Conservation (phyloP, 1,140 invertebrate genomes). For the Lethocerus indicus region DNA sequence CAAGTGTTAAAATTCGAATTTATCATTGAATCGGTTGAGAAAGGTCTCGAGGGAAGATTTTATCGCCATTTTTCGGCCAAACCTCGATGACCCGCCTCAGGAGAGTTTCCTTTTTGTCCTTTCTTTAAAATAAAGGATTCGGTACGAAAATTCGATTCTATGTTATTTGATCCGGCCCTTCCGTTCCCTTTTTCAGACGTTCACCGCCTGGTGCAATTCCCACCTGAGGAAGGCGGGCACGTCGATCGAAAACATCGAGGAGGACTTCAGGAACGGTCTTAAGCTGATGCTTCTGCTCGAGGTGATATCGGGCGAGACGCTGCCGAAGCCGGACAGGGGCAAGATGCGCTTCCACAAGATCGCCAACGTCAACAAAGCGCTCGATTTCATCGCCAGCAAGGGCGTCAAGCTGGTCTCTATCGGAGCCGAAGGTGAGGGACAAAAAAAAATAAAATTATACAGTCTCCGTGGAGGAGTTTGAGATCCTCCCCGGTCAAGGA, state of each 20-base stretch:
- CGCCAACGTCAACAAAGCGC: slow-evolving; percentile 98
- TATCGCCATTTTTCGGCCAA: too few relatives aligned
- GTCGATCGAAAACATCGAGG: slow-evolving; percentile 95
- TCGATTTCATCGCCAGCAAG: slow-evolving; percentile 97
- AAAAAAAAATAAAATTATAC: too few relatives aligned
- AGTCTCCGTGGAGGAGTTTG: too few relatives aligned
- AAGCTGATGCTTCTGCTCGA: slow-evolving; percentile 98
- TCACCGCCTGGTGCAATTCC: slow-evolving; percentile 99
- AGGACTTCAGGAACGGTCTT: slow-evolving; percentile 97
- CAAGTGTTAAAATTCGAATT: too few relatives aligned
- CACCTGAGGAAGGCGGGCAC: slow-evolving; percentile 97
- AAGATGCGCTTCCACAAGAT: slow-evolving; percentile 99
- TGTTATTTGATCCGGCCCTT: too few relatives aligned
- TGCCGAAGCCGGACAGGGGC: slow-evolving; percentile 95
- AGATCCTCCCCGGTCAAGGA: too few relatives aligned
- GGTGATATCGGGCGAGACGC: slow-evolving; percentile 89
- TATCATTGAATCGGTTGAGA: too few relatives aligned
- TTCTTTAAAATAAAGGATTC: too few relatives aligned
- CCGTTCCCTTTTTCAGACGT: slow-evolving; percentile 85
- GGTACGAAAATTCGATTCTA: too few relatives aligned
- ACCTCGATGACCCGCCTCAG: too few relatives aligned
- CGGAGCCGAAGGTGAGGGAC: slow-evolving; percentile 59
- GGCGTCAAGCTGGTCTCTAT: slow-evolving; percentile 97
- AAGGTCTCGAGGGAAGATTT: too few relatives aligned
- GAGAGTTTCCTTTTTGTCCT: too few relatives aligned